These are phyloP conservation scores for Reticulitermes lucifugus DNA, from an alignment of 2,888 invertebrate species.

Conservation along the genomic window DNA sequence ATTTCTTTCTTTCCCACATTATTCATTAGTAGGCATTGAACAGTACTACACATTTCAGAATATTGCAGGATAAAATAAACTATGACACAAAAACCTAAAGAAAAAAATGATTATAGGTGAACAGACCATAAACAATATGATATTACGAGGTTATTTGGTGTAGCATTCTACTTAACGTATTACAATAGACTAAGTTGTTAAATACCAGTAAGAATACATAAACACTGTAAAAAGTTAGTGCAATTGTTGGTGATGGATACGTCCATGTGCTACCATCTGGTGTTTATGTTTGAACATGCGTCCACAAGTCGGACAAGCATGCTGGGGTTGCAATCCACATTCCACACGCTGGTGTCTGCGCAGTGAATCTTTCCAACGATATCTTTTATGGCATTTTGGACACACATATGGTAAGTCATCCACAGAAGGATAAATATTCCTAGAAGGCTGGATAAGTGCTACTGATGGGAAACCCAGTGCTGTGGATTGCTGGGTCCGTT, in stretches of 20 bases:
- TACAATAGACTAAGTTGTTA: no score
- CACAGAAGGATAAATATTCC: no score
- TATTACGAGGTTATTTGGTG: no score
- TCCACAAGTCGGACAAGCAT: constrained; percentile 53
- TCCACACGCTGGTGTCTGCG: constrained; percentile 51
- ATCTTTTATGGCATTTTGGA: constrained; percentile 44
- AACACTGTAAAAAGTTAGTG: background rate
- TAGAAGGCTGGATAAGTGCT: background rate
- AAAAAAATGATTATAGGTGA: no score
- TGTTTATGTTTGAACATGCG: constrained; percentile 50
- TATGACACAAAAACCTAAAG: no score
- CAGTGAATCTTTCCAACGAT: constrained; percentile 46
- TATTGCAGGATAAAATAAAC: no score
- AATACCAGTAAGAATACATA: background rate
- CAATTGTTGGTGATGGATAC: background rate
- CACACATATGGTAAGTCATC: constrained; percentile 17
- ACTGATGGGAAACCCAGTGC: background rate
- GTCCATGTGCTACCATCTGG: constrained; percentile 60
- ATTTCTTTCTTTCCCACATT: no score
- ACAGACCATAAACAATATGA: no score
- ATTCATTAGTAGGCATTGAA: no score
- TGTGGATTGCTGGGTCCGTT: background rate
- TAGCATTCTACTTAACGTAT: no score
- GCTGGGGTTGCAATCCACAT: constrained; percentile 55
- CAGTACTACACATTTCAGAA: no score